Evolutionary conservation across 2,113 vertebrate genomes (phyloP), one percentile per base, ranked within the genome.

Genomic region (Polyodon spathula): DNA sequence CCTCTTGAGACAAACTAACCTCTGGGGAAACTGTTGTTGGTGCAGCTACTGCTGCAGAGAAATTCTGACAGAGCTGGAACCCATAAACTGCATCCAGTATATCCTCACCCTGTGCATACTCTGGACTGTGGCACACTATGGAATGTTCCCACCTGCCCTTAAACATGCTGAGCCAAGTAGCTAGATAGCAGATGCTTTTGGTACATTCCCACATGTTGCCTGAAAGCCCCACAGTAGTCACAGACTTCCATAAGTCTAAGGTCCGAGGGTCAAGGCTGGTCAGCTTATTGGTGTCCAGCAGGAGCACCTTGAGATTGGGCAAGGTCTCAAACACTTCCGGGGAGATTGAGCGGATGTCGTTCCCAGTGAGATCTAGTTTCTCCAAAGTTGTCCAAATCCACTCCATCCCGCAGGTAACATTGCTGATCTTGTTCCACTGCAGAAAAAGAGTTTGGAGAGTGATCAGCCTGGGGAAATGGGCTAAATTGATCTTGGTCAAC

Each of bases 141-240:
- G 95, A 92, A 73, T 97, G 93, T 79, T 98, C 95, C 95, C 93
- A 97, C 80, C 95, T 91, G 80, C 95, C 95, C 81, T 90, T 93
- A 79, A 98, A 98, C 77, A 81, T 89, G 77, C 93, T 91, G 69
- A 98, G 63, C 95, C 95, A 98, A 76, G 90, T 90, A 71, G 95
- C 95, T 71, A 98, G 79, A 65, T 89, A 84, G 83, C 95, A 98
- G 82, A 98, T 97, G 81, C 88, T 84, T 87, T 92, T 86, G 85
- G 91, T 96, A 92, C 95, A 98, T 89, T 96, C 94, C 95, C 95
- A 98, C 65, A 92, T 85, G 88, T 98, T 98, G 86, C 90, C 90
- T 0, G 95, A 97, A 81, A 98, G 85, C 72, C 94, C 95, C 63
- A 98, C 76, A 9, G 86, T 92, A 70, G 84, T 90, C 73, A 98